Percentiles rank a stretch among this genome's conserved stretches.
phyloP scores from a whole-genome alignment of 1,140 invertebrate genomes.

The Sycobia sp. region DNA sequence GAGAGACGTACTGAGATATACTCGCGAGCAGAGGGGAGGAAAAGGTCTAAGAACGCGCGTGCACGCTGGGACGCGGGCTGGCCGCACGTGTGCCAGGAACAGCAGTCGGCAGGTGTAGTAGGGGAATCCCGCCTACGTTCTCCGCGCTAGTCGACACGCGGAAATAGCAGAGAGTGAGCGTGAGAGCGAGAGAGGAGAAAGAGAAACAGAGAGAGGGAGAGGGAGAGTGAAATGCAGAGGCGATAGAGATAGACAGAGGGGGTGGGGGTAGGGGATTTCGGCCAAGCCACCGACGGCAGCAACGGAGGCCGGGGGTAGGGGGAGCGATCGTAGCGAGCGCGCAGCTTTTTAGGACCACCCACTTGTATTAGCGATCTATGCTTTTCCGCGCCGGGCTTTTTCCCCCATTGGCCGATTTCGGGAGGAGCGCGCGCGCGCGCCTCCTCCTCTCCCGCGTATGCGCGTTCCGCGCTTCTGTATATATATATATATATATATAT shows the following conservation, averaged over 20 bases:
- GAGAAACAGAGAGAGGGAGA: too few relatives aligned
- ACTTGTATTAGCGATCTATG: conserved; percentile 35
- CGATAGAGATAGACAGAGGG: too few relatives aligned
- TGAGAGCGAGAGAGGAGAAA: too few relatives aligned
- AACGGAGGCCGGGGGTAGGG: too few relatives aligned
- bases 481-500: too few relatives aligned
- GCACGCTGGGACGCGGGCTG: neutral
- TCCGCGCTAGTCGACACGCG: neutral
- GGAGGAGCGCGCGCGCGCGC: neutral
- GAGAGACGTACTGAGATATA: too few relatives aligned
- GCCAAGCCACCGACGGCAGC: conserved; percentile 37
- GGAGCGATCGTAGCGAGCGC: conserved; percentile 35
- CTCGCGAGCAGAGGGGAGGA: neutral
- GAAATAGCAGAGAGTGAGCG: too few relatives aligned
- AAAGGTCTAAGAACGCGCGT: too few relatives aligned
- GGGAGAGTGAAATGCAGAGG: too few relatives aligned
- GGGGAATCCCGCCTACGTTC: conserved; percentile 2
- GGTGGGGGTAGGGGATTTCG: conserved; percentile 47
- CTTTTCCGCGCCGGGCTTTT: conserved; percentile 38
- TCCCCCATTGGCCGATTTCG: conserved; percentile 46
- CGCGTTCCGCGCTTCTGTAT: too few relatives aligned
- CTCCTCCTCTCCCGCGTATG: neutral
- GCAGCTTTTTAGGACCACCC: conserved; percentile 51
- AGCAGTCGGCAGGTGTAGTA: conserved; percentile 1
- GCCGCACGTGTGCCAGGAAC: conserved; percentile 10